phyloP scores from a whole-genome alignment of 1,140 invertebrate genomes.

The Aradophagus sp. region DNA sequence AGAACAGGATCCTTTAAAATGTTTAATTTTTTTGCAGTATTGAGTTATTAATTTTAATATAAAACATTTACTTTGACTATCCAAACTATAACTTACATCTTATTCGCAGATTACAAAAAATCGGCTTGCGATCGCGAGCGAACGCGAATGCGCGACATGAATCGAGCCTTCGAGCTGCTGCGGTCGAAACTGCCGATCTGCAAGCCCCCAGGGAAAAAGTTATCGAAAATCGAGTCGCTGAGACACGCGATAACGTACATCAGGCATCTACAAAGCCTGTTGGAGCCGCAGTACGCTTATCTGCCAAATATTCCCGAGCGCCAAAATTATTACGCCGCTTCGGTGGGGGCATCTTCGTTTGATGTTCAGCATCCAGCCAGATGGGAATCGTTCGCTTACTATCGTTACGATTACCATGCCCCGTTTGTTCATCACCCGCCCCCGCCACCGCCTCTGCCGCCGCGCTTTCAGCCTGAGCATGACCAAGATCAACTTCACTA shows the following conservation, averaged over 20 bases:
- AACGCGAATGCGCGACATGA: constrained; percentile 92
- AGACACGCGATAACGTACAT: constrained; percentile 89
- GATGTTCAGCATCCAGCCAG: constrained; percentile 65
- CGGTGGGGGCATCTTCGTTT: constrained; percentile 52
- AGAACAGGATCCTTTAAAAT: no score
- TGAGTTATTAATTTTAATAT: no score
- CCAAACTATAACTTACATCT: no score
- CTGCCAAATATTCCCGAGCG: constrained; percentile 59
- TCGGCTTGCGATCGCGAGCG: constrained; percentile 90
- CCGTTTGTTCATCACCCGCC: constrained; percentile 60
- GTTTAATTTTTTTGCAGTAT: no score
- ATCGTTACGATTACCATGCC: constrained; percentile 71
- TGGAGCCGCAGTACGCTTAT: constrained; percentile 73
- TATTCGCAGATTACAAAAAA: constrained; percentile 84
- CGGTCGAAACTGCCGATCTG: constrained; percentile 85
- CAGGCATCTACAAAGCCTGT: constrained; percentile 81
- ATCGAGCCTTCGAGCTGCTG: constrained; percentile 86
- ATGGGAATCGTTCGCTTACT: constrained; percentile 71
- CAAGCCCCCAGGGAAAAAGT: constrained; percentile 90
- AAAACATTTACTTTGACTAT: no score
- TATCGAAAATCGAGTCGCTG: constrained; percentile 90
- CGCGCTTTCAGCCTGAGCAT: constrained; percentile 55
- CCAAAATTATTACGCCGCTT: constrained; percentile 37
- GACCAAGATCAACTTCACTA: constrained; percentile 63
- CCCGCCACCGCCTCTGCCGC: constrained; percentile 56